Conservation (phyloP, 2,888 invertebrate species). For the Leptopilina drosophilae region DNA sequence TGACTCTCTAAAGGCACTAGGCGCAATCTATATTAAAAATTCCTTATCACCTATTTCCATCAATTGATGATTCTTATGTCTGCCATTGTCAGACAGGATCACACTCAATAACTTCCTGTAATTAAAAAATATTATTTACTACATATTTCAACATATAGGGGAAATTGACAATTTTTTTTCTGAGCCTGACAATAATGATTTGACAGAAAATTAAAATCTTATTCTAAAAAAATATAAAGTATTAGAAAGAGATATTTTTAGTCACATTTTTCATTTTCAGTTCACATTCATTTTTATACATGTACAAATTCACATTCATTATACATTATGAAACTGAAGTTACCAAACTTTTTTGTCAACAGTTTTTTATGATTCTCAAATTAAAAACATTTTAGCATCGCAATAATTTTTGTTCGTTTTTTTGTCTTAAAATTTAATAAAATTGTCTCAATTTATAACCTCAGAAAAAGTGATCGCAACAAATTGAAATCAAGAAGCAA, state of each 20-base stretch:
- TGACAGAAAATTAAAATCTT: no score
- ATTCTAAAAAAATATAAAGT: not conserved
- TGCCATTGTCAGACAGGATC: constrained; percentile 12
- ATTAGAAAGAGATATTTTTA: not conserved
- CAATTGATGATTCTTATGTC: not conserved
- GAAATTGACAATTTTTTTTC: not conserved
- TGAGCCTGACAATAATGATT: not conserved
- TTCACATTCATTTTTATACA: no score
- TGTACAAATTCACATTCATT: no score
- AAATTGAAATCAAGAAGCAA: no score
- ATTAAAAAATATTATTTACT: not conserved
- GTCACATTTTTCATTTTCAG: not conserved
- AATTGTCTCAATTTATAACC: no score
- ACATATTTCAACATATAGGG: not conserved
- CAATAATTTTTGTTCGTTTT: no score
- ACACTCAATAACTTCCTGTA: not conserved
- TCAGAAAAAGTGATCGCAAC: no score
- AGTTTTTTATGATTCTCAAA: no score
- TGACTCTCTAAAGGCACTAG: constrained; percentile 15
- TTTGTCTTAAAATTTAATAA: no score
- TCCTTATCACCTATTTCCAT: constrained; percentile 24
- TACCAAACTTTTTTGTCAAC: no score
- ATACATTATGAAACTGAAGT: no score
- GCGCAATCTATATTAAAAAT: constrained; percentile 6
- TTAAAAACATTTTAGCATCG: no score